Percentiles rank a stretch among this genome's conserved stretches.
These are phyloP conservation scores for Meriones psammophilus DNA, from an alignment of 2,797 vertebrate species.

Conservation along the genomic window DNA sequence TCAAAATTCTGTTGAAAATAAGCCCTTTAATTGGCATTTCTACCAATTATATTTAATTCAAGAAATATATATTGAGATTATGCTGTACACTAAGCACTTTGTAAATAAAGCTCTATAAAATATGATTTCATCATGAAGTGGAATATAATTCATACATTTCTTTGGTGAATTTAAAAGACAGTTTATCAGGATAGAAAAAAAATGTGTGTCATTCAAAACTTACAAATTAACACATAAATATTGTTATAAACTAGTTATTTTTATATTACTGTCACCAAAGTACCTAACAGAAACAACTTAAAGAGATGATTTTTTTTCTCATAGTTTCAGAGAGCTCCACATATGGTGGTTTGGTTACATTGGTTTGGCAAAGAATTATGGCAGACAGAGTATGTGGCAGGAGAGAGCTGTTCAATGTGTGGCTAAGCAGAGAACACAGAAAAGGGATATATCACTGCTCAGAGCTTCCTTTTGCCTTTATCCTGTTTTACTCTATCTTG, in stretches of 20 bases:
- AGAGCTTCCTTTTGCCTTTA: neutral
- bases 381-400: neutral
- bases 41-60: conserved; percentile 40
- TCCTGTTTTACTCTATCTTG: neutral
- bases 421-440: neutral
- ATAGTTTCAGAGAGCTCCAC: neutral
- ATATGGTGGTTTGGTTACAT: neutral
- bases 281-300: neutral
- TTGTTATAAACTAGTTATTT: neutral
- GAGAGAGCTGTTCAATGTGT: neutral
- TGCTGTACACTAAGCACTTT: neutral
- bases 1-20: neutral
- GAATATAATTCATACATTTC: neutral
- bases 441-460: neutral
- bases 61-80: conserved; percentile 27
- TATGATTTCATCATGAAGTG: neutral
- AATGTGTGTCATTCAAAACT: conserved; percentile 15
- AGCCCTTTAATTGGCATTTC: conserved; percentile 16
- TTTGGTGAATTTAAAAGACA: conserved; percentile 21
- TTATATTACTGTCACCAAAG: neutral
- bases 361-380: neutral
- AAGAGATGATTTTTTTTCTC: neutral
- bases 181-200: neutral
- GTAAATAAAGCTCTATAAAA: conserved; percentile 6
- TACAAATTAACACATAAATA: neutral